phyloP scores from a whole-genome alignment of 2,113 vertebrate species.

The Emberiza fucata region DNA sequence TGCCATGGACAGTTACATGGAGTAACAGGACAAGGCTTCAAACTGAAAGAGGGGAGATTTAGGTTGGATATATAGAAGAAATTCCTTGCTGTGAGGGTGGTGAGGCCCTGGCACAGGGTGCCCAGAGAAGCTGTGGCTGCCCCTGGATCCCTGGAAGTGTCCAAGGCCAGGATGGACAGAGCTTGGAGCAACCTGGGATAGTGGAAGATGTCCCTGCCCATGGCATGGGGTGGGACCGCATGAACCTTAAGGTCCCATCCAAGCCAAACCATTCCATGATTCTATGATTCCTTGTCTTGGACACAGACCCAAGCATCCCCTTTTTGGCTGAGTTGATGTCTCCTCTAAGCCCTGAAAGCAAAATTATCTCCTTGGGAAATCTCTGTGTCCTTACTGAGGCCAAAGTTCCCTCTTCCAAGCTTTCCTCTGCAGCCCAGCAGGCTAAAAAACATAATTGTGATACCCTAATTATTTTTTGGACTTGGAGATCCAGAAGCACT shows the following conservation, averaged over 20 bases:
- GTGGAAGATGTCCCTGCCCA: neutral
- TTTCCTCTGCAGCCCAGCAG: neutral
- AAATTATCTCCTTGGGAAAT: neutral
- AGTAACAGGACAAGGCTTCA: neutral
- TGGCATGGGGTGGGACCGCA: rapidly evolving
- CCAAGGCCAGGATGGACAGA: rapidly evolving
- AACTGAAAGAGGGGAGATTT: neutral
- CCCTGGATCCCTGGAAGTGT: neutral
- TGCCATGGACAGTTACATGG: neutral
- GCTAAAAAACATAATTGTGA: neutral
- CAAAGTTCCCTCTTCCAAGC: neutral
- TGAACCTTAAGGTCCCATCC: rapidly evolving
- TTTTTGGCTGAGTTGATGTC: neutral
- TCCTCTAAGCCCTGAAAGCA: neutral
- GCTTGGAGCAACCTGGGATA: rapidly evolving
- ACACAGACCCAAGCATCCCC: rapidly evolving
- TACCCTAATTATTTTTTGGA: neutral
- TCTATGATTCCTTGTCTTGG: neutral
- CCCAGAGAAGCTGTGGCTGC: neutral
- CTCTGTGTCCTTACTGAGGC: neutral
- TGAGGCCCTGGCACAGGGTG: rapidly evolving
- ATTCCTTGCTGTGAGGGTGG: rapidly evolving
- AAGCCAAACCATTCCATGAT: neutral
- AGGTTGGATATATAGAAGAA: neutral
- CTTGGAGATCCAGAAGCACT: neutral